Percentiles rank a stretch among this genome's conserved stretches.
Evolutionary conservation across 1,140 invertebrate genomes (phyloP).

Genomic region (Trachymyrmex cornetzi): DNA sequence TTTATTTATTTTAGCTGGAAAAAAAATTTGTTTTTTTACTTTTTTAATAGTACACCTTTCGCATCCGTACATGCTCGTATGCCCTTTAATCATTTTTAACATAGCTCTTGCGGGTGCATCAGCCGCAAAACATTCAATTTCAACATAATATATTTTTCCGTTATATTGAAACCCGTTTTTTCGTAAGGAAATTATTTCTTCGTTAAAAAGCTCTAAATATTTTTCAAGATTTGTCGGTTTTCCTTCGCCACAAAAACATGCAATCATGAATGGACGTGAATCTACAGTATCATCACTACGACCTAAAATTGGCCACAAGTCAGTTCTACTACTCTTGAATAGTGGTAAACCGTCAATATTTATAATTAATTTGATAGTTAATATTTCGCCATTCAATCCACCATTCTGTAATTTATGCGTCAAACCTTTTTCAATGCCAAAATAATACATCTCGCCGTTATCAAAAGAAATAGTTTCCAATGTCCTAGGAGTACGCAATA

Average conservation of each 20-base stretch:
- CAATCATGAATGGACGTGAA: background rate
- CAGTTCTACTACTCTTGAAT: background rate
- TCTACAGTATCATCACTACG: background rate
- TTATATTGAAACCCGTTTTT: slow-evolving; percentile 8
- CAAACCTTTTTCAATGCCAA: background rate
- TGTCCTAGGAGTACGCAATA: too few species aligned
- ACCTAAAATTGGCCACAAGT: slow-evolving; percentile 17
- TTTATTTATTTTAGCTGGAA: background rate
- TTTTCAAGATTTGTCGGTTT: background rate
- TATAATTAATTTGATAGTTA: too few species aligned
- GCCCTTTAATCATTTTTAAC: background rate
- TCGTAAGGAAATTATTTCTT: slow-evolving; percentile 8
- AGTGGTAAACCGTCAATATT: background rate
- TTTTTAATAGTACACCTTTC: slow-evolving; percentile 22
- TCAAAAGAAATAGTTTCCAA: slow-evolving; percentile 27
- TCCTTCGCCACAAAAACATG: background rate
- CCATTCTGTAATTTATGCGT: background rate
- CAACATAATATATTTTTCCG: background rate
- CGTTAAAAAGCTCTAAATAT: background rate
- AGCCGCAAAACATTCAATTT: slow-evolving; percentile 6
- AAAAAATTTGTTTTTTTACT: slow-evolving; percentile 6
- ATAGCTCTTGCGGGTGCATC: slow-evolving; percentile 2
- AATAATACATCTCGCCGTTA: slow-evolving; percentile 16
- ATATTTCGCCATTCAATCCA: background rate
- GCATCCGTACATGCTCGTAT: background rate